Evolutionary conservation across 2,113 vertebrate genomes (phyloP).

Genomic region (Condylura cristata): DNA sequence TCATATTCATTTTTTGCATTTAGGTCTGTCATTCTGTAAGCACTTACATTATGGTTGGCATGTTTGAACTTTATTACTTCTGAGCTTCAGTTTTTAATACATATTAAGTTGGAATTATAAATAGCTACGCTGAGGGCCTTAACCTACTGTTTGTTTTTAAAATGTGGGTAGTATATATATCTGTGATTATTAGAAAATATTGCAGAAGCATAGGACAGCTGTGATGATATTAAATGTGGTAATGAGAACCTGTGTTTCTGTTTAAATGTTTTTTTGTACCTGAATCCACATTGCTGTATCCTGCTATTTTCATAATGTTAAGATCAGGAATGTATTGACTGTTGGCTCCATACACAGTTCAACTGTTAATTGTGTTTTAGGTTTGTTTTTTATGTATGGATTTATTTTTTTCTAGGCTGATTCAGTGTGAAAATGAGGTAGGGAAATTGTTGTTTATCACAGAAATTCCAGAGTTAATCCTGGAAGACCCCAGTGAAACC

Average conservation of each 20-base stretch:
- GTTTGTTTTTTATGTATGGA: constrained; percentile 55
- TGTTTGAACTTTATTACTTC: background rate
- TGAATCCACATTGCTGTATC: background rate
- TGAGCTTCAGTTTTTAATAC: background rate
- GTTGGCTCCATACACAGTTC: background rate
- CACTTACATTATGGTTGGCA: background rate
- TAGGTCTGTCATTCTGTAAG: background rate
- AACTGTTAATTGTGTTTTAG: background rate
- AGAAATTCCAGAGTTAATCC: constrained; percentile 93
- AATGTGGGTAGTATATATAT: background rate
- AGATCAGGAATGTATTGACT: background rate
- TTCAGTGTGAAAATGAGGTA: constrained; percentile 92
- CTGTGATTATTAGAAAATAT: background rate
- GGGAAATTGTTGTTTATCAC: constrained; percentile 95
- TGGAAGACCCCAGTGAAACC: constrained; percentile 93
- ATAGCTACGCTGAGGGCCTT: background rate
- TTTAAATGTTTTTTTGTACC: background rate
- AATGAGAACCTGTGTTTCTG: background rate
- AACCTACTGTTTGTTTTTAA: background rate
- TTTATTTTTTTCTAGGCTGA: constrained; percentile 88
- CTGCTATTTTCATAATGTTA: background rate
- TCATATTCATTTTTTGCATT: background rate
- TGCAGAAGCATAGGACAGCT: background rate
- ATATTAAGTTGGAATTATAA: background rate
- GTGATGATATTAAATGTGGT: background rate